Evolutionary conservation across 2,888 invertebrate genomes (phyloP), one percentile per base, ranked within the genome.

Genomic region (Sinelater perroti): DNA sequence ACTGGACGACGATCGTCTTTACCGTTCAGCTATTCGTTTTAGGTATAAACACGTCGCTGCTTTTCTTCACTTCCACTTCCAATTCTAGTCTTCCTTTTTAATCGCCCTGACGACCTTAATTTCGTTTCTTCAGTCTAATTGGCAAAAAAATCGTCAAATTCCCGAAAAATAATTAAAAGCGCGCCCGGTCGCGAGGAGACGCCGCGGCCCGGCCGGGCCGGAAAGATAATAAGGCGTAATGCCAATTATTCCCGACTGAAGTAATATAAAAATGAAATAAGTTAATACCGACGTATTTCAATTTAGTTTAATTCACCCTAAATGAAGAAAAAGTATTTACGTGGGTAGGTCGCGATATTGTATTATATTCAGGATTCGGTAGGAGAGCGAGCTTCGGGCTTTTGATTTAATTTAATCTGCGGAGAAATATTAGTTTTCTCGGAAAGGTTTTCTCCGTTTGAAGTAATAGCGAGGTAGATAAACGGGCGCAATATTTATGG

Each of bases 331-430:
- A 76, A 75, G 73, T 75, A 74, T 74, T 73, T 73, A 71, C 70
- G 74, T 68, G 70, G 71, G 66, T 69, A 70, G 71, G 70, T 69
- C 66, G 68, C 72, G 71, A 72, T 73, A 72, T 73, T 74, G 72
- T 75, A 74, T 74, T 74, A 74, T 74, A 72, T 74, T 72, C 69
- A 70, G 66, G 70, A 58, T 67, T 70, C 69, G 70, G 67, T 67
- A 67, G 67, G 70, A 69, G 69, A 10, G 68, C 68, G 70, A 66
- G 62, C 64, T 62, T 63, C 67, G 71, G 63, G 71, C 72, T 75
- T 77, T 78, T 78, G 77, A 77, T 78, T 78, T 78, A 77, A 78
- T 78, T 78, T 77, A 76, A 78, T 77, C 76, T 75, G 71, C 65
- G 71, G 71, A 76, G 75, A 75, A 76, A 76, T 77, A 77, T 77